Conservation (phyloP, 2,113 vertebrate genomes). For the Alexandromys fortis region DNA sequence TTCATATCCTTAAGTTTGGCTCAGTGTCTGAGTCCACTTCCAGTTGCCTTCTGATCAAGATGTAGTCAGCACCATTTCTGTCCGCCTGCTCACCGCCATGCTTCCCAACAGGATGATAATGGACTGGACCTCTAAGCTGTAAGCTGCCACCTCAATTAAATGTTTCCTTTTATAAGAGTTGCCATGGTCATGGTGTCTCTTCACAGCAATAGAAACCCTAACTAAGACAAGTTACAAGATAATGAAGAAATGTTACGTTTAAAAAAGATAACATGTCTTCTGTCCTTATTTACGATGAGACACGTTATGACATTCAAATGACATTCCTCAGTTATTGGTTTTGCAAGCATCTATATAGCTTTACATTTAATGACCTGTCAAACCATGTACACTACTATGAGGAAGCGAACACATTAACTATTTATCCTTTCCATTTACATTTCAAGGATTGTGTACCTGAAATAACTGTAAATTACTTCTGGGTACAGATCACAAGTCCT, state of each 20-base stretch:
- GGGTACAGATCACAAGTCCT: neutral
- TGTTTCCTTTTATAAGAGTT: neutral
- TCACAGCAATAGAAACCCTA: neutral
- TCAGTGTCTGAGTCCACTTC: neutral
- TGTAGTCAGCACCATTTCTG: neutral
- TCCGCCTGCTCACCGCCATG: neutral
- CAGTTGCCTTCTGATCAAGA: neutral
- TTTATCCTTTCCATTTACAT: constrained; percentile 61
- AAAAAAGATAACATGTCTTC: constrained; percentile 22
- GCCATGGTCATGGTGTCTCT: neutral
- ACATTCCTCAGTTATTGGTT: constrained; percentile 10
- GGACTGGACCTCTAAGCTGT: neutral
- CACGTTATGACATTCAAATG: constrained; percentile 23
- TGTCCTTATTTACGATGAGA: constrained; percentile 41
- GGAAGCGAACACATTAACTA: constrained; percentile 55
- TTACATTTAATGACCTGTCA: constrained; percentile 58
- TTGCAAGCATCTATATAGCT: neutral
- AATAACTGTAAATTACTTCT: constrained; percentile 59
- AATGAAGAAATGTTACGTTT: constrained; percentile 41
- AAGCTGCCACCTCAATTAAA: neutral
- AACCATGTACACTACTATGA: constrained; percentile 22
- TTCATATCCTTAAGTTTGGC: neutral
- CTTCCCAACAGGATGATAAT: neutral
- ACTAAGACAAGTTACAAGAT: neutral
- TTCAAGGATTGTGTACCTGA: constrained; percentile 48